A percentile compares a stretch with the other conserved stretches of the same genome.
These are phyloP conservation scores for Protodeltote pygarga DNA, from an alignment of 2,888 invertebrate species.

Conservation along the genomic window DNA sequence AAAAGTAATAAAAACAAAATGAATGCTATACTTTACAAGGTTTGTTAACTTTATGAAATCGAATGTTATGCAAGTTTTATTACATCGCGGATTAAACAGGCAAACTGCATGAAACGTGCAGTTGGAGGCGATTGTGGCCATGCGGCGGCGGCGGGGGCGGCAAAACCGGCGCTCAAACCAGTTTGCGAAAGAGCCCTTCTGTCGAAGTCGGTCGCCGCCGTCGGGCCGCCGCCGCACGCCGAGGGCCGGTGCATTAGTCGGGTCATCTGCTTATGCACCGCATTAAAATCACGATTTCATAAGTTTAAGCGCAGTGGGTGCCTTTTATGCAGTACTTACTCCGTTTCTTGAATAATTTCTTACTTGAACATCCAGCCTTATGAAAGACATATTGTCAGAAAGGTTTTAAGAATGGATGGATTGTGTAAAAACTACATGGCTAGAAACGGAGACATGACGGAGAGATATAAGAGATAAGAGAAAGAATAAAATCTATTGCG, in stretches of 20 bases:
- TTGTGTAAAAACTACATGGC: too few species aligned
- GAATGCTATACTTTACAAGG: slow-evolving; percentile 3
- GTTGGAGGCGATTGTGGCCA: slow-evolving; percentile 40
- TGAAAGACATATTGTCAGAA: too few species aligned
- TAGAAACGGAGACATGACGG: too few species aligned
- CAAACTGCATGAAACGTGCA: slow-evolving; percentile 42
- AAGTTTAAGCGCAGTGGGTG: slow-evolving; percentile 31
- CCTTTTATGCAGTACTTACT: slow-evolving; percentile 23
- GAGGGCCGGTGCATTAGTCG: slow-evolving; percentile 64
- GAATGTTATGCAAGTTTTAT: slow-evolving; percentile 37
- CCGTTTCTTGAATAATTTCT: slow-evolving; percentile 17
- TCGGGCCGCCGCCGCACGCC: slow-evolving; percentile 50
- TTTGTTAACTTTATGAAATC: slow-evolving; percentile 11
- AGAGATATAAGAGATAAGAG: too few species aligned
- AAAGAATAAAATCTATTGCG: too few species aligned
- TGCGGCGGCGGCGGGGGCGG: slow-evolving; percentile 49
- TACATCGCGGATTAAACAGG: slow-evolving; percentile 30
- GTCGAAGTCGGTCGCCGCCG: slow-evolving; percentile 65
- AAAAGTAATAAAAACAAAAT: slow-evolving; percentile 3
- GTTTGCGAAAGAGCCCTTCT: slow-evolving; percentile 78
- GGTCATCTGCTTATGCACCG: slow-evolving; percentile 63
- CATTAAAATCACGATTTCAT: slow-evolving; percentile 55
- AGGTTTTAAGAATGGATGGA: too few species aligned
- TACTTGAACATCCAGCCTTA: slow-evolving; percentile 4
- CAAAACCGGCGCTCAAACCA: slow-evolving; percentile 66